These are phyloP conservation scores for Muntiacus reevesi DNA, from an alignment of 2,113 vertebrate genomes.

Conservation along the genomic window DNA sequence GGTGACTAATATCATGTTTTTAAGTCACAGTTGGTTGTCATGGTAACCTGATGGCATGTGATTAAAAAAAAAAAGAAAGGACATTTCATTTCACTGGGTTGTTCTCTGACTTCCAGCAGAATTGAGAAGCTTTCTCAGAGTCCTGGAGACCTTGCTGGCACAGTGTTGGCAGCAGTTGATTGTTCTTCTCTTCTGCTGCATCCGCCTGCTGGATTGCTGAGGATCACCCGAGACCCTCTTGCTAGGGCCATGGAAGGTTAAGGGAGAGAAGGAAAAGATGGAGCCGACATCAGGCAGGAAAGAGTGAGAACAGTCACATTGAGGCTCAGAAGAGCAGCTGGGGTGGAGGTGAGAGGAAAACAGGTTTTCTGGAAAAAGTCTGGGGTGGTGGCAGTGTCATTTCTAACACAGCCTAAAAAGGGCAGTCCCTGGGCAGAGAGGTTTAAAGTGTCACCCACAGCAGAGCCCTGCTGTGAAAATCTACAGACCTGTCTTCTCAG, in stretches of 20 bases:
- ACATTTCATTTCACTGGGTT: not conserved
- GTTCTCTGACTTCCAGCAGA: not conserved
- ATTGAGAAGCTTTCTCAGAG: not conserved
- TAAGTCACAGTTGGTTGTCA: constrained; percentile 33
- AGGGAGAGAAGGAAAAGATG: not conserved
- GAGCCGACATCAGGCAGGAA: not conserved
- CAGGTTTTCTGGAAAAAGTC: not conserved
- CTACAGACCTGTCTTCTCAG: not conserved
- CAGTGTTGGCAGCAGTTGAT: not conserved
- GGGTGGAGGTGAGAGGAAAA: not conserved
- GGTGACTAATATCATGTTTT: constrained; percentile 22
- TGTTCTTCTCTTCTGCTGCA: not conserved
- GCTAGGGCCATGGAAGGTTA: not conserved
- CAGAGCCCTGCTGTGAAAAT: not conserved
- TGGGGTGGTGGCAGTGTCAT: not conserved
- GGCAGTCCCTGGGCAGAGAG: not conserved
- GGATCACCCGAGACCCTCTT: not conserved
- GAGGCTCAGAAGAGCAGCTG: not conserved
- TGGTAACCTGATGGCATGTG: not conserved
- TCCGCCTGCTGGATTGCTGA: not conserved
- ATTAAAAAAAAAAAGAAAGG: not conserved
- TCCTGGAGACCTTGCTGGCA: not conserved
- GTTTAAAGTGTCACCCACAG: not conserved
- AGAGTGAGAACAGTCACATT: accelerated
- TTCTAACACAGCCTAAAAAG: not conserved